phyloP scores from a whole-genome alignment of 1,140 invertebrate genomes.

The Zaprionus ghesquierei region DNA sequence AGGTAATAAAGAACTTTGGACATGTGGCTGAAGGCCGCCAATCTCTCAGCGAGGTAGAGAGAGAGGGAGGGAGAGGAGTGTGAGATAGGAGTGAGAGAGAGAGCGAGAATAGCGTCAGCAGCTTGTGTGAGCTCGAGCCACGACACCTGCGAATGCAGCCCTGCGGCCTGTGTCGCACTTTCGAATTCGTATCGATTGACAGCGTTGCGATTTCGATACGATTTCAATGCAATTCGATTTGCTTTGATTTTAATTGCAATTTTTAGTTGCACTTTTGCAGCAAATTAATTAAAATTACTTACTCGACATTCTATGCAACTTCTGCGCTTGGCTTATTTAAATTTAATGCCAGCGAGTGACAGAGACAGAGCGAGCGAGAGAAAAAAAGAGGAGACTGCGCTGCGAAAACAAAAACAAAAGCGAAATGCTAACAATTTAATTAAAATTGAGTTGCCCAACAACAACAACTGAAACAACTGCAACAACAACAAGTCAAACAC shows the following conservation, averaged over 20 bases:
- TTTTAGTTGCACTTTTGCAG: not conserved
- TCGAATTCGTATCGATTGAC: not conserved
- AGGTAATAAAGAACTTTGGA: slow-evolving; percentile 72
- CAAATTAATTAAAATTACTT: slow-evolving; percentile 5
- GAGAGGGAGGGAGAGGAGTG: not conserved
- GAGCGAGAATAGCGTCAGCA: no score
- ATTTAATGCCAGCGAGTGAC: not conserved
- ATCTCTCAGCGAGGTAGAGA: not conserved
- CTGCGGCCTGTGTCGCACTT: not conserved
- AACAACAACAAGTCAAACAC: not conserved
- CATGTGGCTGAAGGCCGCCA: slow-evolving; percentile 49
- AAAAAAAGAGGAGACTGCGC: not conserved
- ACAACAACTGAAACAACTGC: not conserved
- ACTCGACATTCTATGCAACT: not conserved
- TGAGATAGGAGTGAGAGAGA: not conserved
- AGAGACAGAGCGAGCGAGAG: not conserved
- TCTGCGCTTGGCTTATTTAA: not conserved
- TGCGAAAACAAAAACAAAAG: not conserved
- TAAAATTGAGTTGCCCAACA: not conserved
- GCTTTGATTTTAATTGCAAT: not conserved
- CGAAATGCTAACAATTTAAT: slow-evolving; percentile 4
- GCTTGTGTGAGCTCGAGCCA: no score
- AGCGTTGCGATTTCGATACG: not conserved
- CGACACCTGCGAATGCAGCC: not conserved
- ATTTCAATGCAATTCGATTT: not conserved